These are phyloP conservation scores for Glossophaga mutica DNA, from an alignment of 2,797 vertebrate genomes.

Conservation along the genomic window DNA sequence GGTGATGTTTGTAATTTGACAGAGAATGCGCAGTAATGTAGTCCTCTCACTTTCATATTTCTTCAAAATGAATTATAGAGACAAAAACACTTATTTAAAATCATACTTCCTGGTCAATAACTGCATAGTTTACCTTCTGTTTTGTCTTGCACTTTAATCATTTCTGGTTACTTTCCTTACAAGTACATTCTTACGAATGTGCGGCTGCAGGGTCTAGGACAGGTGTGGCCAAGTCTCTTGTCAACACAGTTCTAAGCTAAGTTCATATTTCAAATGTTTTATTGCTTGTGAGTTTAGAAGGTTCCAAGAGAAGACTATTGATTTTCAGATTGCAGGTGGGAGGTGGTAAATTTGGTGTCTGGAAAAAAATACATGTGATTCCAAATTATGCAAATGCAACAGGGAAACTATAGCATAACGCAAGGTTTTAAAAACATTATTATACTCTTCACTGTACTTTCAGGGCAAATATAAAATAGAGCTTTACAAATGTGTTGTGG, in stretches of 20 bases:
- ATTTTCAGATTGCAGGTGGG: constrained; percentile 44
- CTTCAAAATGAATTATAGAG: background rate
- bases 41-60: background rate
- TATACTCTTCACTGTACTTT: background rate
- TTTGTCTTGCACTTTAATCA: background rate
- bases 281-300: constrained; percentile 49
- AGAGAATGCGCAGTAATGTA: background rate
- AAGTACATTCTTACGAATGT: background rate
- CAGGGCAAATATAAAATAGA: background rate
- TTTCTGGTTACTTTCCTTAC: background rate
- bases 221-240: constrained; percentile 56
- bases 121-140: background rate
- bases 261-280: constrained; percentile 54
- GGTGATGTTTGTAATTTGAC: background rate
- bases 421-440: background rate
- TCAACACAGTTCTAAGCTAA: constrained; percentile 56
- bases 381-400: constrained; percentile 21
- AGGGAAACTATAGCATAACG: background rate
- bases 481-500: background rate
- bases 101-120: background rate
- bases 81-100: constrained; percentile 11
- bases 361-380: background rate
- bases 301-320: constrained; percentile 36
- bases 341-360: constrained; percentile 32
- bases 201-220: constrained; percentile 37